phyloP scores from a whole-genome alignment of 2,113 vertebrate species.

The Stercorarius parasiticus region DNA sequence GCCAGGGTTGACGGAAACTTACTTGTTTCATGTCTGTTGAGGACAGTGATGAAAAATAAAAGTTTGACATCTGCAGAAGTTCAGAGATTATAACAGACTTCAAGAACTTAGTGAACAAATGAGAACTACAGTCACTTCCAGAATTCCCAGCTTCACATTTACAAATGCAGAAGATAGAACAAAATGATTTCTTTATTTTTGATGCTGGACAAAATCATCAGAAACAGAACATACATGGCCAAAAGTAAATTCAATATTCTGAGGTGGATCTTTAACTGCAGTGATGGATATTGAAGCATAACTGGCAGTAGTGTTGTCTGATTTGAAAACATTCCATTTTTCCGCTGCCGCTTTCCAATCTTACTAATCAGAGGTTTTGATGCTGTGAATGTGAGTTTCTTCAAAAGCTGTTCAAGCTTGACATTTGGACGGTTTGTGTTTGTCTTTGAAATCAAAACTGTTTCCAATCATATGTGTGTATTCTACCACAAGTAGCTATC shows the following conservation, averaged over 20 bases:
- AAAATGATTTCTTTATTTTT: background rate
- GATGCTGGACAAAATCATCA: background rate
- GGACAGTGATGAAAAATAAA: background rate
- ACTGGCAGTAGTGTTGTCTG: background rate
- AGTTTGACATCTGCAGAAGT: background rate
- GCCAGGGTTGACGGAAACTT: background rate
- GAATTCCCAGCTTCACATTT: background rate
- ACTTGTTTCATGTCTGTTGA: background rate
- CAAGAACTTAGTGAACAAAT: background rate
- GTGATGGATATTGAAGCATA: background rate
- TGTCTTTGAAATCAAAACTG: background rate
- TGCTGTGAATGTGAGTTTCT: background rate
- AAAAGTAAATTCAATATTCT: background rate
- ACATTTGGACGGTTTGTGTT: background rate
- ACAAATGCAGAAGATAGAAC: background rate
- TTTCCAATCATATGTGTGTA: background rate
- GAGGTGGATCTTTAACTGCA: background rate
- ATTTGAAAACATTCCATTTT: background rate
- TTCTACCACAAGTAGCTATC: background rate
- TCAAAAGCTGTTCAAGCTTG: background rate
- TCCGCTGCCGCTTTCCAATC: background rate
- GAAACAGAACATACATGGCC: background rate
- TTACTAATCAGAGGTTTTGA: background rate
- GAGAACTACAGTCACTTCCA: background rate
- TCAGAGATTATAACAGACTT: background rate